Conservation (phyloP, 2,888 invertebrate species). For the Drosophila affinis region DNA sequence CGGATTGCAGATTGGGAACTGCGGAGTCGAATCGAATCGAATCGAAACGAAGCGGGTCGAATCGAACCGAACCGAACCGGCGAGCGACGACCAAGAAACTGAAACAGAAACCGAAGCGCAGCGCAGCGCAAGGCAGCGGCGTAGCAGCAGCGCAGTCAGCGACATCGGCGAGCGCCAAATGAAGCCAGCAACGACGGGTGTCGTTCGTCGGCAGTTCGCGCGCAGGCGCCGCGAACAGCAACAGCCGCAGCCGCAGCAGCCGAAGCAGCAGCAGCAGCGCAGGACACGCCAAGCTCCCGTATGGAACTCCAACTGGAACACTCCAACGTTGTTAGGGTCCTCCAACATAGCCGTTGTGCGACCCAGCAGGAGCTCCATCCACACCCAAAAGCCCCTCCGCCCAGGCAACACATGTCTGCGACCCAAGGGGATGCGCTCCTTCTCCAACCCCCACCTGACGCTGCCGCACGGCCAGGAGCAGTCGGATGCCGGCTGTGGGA, state of each 20-base stretch:
- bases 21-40: not conserved
- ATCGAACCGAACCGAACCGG: slow-evolving; percentile 69
- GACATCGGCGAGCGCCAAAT: slow-evolving; percentile 8
- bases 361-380: slow-evolving; percentile 2
- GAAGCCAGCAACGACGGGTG: slow-evolving; percentile 18
- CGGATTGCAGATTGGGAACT: slow-evolving; percentile 10
- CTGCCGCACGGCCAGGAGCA: not conserved
- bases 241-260: not conserved
- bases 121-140: slow-evolving; percentile 34
- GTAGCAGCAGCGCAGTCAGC: slow-evolving; percentile 21
- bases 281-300: not conserved
- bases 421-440: not conserved
- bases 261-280: not conserved
- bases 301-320: slow-evolving; percentile 2
- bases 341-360: slow-evolving; percentile 25
- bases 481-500: not conserved
- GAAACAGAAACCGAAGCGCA: slow-evolving; percentile 66
- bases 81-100: slow-evolving; percentile 75
- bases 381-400: not conserved
- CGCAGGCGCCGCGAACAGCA: slow-evolving; percentile 39
- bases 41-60: slow-evolving; percentile 16
- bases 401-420: not conserved
- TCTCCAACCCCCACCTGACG: not conserved
- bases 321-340: not conserved
- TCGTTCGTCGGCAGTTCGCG: slow-evolving; percentile 35